phyloP scores from a whole-genome alignment of 2,113 vertebrate species.

The Aphelocoma coerulescens region DNA sequence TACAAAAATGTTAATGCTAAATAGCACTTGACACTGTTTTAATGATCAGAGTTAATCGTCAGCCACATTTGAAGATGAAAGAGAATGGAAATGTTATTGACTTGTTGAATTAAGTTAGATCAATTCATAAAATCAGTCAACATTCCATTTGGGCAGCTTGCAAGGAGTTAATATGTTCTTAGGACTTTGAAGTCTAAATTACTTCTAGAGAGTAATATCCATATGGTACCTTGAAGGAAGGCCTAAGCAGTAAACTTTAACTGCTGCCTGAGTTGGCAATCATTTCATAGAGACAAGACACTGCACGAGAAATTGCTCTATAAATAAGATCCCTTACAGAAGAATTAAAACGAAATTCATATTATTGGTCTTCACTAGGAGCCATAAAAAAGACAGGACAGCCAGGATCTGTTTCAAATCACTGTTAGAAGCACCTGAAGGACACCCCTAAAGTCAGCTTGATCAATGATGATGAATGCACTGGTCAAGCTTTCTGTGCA shows the following conservation, averaged over 20 bases:
- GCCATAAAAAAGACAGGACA: slow-evolving; percentile 66
- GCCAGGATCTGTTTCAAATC: slow-evolving; percentile 70
- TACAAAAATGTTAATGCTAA: neutral
- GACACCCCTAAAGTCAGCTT: slow-evolving; percentile 69
- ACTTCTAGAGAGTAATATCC: slow-evolving; percentile 72
- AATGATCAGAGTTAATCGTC: neutral
- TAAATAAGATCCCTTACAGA: slow-evolving; percentile 79
- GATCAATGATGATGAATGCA: slow-evolving; percentile 57
- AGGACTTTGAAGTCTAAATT: slow-evolving; percentile 63
- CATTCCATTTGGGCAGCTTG: neutral
- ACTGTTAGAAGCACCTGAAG: slow-evolving; percentile 63
- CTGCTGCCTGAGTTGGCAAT: slow-evolving; percentile 73
- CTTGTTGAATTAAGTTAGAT: neutral
- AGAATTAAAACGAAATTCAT: slow-evolving; percentile 81
- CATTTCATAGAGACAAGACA: slow-evolving; percentile 80
- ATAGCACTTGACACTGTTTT: neutral
- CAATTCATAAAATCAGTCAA: neutral
- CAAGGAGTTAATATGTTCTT: slow-evolving; percentile 61
- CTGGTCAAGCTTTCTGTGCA: slow-evolving; percentile 30
- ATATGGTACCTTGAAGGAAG: slow-evolving; percentile 76
- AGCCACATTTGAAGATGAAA: neutral
- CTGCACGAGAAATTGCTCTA: slow-evolving; percentile 74
- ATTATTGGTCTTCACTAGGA: slow-evolving; percentile 75
- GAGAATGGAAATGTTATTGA: neutral
- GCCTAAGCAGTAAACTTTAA: slow-evolving; percentile 81